Percentiles rank a stretch among this genome's conserved stretches.
These are phyloP conservation scores for Hassar affinis DNA, from an alignment of 2,113 vertebrate genomes.

Conservation along the genomic window DNA sequence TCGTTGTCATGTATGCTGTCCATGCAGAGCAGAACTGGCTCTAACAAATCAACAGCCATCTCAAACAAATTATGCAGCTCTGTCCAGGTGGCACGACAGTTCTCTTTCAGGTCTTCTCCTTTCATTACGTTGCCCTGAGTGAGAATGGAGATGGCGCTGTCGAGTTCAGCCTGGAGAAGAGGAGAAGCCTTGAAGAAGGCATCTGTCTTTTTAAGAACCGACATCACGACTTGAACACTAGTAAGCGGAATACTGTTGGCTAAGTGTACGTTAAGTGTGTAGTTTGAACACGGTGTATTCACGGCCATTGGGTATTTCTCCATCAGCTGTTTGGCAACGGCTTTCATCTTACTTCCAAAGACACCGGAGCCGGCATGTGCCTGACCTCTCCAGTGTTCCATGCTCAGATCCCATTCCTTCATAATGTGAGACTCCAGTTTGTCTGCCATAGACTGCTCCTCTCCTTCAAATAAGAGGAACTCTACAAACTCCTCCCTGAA, in stretches of 20 bases:
- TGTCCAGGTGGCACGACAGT: constrained; percentile 80
- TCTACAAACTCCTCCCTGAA: constrained; percentile 84
- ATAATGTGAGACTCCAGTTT: constrained; percentile 79
- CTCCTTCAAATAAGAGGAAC: constrained; percentile 81
- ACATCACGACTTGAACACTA: constrained; percentile 81
- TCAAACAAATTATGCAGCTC: constrained; percentile 83
- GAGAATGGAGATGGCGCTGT: constrained; percentile 79
- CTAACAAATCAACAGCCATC: constrained; percentile 80
- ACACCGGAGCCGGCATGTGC: constrained; percentile 81
- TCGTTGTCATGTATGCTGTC: constrained; percentile 84
- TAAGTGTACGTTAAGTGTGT: constrained; percentile 83
- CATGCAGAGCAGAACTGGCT: constrained; percentile 85
- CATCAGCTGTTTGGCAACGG: constrained; percentile 78
- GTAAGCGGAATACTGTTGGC: constrained; percentile 76
- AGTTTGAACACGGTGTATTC: constrained; percentile 77
- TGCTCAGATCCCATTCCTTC: constrained; percentile 86
- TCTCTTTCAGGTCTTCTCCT: constrained; percentile 78
- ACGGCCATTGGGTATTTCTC: constrained; percentile 83
- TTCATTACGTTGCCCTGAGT: constrained; percentile 79
- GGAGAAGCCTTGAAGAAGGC: constrained; percentile 79
- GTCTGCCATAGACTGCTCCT: constrained; percentile 75
- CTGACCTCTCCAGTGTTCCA: constrained; percentile 88
- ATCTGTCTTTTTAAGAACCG: constrained; percentile 81
- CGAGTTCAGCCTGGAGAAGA: constrained; percentile 77
- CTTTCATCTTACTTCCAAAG: constrained; percentile 83